Base-by-base conservation (phyloP, 2,797 vertebrate species). In the Champsocephalus gunnari region DNA sequence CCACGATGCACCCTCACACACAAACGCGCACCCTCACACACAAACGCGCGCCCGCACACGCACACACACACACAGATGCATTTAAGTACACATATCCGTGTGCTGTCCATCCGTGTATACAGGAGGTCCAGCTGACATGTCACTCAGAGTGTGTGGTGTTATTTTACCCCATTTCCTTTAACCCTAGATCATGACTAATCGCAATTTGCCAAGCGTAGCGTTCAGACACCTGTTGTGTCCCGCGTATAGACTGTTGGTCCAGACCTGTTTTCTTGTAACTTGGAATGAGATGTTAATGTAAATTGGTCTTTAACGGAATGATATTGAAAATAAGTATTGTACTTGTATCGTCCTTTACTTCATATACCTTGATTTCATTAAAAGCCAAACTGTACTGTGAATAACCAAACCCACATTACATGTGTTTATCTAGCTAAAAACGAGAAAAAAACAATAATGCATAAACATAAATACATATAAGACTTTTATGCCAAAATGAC, bases 391-490 rank as follows among this genome's bases (percentile, higher is more conserved):
- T 71, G 85, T 82, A 88, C 76, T 85, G 85, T 78, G 90, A 83
- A 92, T 82, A 92, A 90, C 71, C 84, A 80, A 87, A 81, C 80
- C 84, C 85, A 87, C 85, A 88, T 91, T 90, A 87, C 71, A 89
- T 88, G 88, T 92, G 86, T 93, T 88, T 87, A 92, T 87, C 85
- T 88, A 92, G 82, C 82, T 66, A 85, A 89, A 53, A 89, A 91
- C 76, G 90, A 82, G 70, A 72, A 60, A 58, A 28, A 84, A 81
- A 84, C 82, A 85, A 89, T 81, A 91, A 91, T 86, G 85, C 81
- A 87, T 87, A 69, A 92, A 93, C 92, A 94, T 93, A 95, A 94
- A 94, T 94, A 94, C 89, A 93, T 89, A 89, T 88, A 94, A 93
- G 90, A 93, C 87, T 88, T 93, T 87, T 89, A 83, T 86, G 86